A percentile compares a stretch with the other conserved stretches of the same genome.
These are phyloP conservation scores for Umimayanthus kanabou DNA, from an alignment of 92 coral and sea anemone genomes.

Conservation along the genomic window DNA sequence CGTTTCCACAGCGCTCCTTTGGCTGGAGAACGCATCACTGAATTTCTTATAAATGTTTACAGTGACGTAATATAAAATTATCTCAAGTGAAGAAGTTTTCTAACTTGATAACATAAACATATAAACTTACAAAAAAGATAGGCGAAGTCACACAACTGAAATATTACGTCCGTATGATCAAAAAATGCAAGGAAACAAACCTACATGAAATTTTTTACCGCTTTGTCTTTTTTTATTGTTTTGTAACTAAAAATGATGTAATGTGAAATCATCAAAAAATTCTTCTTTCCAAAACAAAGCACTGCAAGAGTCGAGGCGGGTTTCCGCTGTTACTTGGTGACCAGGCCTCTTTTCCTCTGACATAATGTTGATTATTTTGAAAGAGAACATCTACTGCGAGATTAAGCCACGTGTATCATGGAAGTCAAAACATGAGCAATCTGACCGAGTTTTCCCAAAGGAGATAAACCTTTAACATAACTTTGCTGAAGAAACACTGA, in stretches of 20 bases:
- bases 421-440: not conserved
- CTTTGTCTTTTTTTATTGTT: not conserved
- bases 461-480: too few species aligned
- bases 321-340: not conserved
- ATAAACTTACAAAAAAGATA: not conserved
- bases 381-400: not conserved
- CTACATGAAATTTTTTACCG: not conserved
- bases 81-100: slow-evolving; percentile 20
- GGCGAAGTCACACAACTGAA: not conserved
- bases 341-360: slow-evolving; percentile 8
- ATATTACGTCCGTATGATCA: not conserved
- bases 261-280: slow-evolving; percentile 15
- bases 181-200: not conserved
- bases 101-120: slow-evolving; percentile 17
- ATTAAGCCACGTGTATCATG: slow-evolving; percentile 11
- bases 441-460: not conserved
- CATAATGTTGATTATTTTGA: slow-evolving; percentile 22
- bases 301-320: not conserved
- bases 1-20: not conserved
- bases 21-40: not conserved
- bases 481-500: not conserved
- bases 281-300: slow-evolving; percentile 6
- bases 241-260: not conserved
- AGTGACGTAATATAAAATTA: slow-evolving; percentile 29
- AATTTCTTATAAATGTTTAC: slow-evolving; percentile 13